Evolutionary conservation across 2,113 vertebrate genomes (phyloP).

Genomic region (Labeo rohita): DNA sequence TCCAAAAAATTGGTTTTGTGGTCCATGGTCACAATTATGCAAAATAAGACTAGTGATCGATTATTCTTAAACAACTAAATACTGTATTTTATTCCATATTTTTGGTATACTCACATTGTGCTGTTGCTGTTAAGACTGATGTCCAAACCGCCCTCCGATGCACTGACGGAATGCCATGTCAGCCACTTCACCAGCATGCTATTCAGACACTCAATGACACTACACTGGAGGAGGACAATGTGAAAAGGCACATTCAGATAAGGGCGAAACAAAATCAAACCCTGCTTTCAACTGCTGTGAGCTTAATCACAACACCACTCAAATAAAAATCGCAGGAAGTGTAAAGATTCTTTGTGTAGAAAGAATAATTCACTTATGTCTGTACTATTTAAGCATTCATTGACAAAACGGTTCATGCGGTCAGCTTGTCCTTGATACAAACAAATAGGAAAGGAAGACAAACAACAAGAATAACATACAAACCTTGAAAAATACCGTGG

Average conservation of each 20-base stretch:
- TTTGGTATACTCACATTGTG: constrained; percentile 72
- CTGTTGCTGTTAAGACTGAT: constrained; percentile 74
- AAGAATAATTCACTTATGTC: constrained; percentile 14
- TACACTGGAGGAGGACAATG: constrained; percentile 76
- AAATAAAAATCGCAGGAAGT: constrained; percentile 1
- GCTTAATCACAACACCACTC: constrained; percentile 2
- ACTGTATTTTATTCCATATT: background rate
- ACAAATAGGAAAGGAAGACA: background rate
- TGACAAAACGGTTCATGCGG: background rate
- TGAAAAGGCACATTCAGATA: constrained; percentile 8
- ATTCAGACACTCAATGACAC: constrained; percentile 85
- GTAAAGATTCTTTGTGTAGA: constrained; percentile 2
- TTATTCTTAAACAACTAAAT: background rate
- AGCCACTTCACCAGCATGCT: constrained; percentile 90
- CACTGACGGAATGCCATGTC: constrained; percentile 75
- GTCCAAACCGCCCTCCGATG: constrained; percentile 72
- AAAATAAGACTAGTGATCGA: background rate
- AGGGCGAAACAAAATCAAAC: constrained; percentile 6
- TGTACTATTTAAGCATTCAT: background rate
- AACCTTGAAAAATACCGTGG: constrained; percentile 93
- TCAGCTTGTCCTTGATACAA: background rate
- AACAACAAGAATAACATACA: background rate
- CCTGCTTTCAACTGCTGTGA: background rate
- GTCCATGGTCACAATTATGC: background rate
- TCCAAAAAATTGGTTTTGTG: too few species aligned